Base-by-base conservation (phyloP, 2,113 vertebrate genomes). In the Chamaetylas fuelleborni region DNA sequence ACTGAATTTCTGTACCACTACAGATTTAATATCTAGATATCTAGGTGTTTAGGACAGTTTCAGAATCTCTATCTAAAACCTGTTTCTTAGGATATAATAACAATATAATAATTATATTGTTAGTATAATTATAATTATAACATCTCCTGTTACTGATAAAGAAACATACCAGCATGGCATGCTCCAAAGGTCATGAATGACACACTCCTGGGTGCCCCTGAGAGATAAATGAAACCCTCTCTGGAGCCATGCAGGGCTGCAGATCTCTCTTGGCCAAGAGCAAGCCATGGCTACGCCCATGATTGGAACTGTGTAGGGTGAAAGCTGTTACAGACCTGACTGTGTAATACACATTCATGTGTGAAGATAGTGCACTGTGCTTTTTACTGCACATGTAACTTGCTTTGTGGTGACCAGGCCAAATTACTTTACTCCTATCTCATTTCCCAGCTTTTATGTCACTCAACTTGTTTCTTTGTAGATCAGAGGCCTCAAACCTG, bases 321-420 rank as follows among this genome's bases (percentile, higher is more conserved):
- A 53, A 74, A 66, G 26, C n/a, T 51, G 12, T 28, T 79, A 29
- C 42, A 79, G 18, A 57, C 31, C 47, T 80, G 48, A n/a, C 23
- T 19, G 38, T 74, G 40, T 26, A n/a, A 62, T 8, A 19, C 13
- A 12, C 31, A 45, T 50, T 19, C 0, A 0, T 2, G 3, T 43
- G 22, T 81, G 57, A 31, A 34, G 11, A 6, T 5, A 6, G 11
- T 18, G 6, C 3, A 4, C n/a, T 23, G 8, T 43, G 12, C 29
- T 7, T 53, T 45, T 57, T 14, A 36, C 10, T 43, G 28, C 42
- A 53, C 7, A 4, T 26, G 17, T 34, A 76, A 73, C n/a, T 82
- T 67, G 64, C 28, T 67, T 93, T 86, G 77, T 50, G 23, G 25
- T 58, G 24, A 61, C 40, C 45, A 61, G 31, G 16, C 29, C 12